These are phyloP conservation scores for Reticulitermes lucifugus DNA, from an alignment of 2,888 invertebrate genomes.

Conservation along the genomic window DNA sequence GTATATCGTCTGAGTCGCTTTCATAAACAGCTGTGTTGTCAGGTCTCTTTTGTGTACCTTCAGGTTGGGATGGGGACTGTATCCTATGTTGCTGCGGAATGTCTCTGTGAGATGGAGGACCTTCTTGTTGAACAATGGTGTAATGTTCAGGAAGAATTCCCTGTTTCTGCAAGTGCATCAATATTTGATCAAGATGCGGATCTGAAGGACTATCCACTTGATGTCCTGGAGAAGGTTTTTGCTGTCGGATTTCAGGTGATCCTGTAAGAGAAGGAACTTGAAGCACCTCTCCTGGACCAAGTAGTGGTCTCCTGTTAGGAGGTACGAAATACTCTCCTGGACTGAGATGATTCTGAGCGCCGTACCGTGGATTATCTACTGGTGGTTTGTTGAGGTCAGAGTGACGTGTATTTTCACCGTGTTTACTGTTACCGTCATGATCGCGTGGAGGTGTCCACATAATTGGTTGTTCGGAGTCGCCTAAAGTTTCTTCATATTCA, in stretches of 20 bases:
- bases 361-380: neutral
- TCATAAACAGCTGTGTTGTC: slow-evolving; percentile 6
- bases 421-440: neutral
- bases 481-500: slow-evolving; percentile 5
- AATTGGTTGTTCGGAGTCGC: neutral
- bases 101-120: slow-evolving; percentile 45
- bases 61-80: slow-evolving; percentile 16
- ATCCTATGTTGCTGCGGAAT: slow-evolving; percentile 48
- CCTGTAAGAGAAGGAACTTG: neutral
- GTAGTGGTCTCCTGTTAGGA: slow-evolving; percentile 3
- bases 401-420: neutral
- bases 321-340: slow-evolving; percentile 4
- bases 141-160: slow-evolving; percentile 56
- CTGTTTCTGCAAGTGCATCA: slow-evolving; percentile 62
- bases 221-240: neutral
- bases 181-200: slow-evolving; percentile 58
- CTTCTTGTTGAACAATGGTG: slow-evolving; percentile 39
- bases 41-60: neutral
- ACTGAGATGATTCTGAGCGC: slow-evolving; percentile 1
- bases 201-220: slow-evolving; percentile 12
- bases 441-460: neutral
- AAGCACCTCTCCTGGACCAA: slow-evolving; percentile 19
- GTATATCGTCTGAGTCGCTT: neutral
- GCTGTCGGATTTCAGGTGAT: neutral
- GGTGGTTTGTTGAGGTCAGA: neutral